These are phyloP conservation scores for Ceratina australensis DNA, from an alignment of 1,140 invertebrate genomes.

Conservation along the genomic window DNA sequence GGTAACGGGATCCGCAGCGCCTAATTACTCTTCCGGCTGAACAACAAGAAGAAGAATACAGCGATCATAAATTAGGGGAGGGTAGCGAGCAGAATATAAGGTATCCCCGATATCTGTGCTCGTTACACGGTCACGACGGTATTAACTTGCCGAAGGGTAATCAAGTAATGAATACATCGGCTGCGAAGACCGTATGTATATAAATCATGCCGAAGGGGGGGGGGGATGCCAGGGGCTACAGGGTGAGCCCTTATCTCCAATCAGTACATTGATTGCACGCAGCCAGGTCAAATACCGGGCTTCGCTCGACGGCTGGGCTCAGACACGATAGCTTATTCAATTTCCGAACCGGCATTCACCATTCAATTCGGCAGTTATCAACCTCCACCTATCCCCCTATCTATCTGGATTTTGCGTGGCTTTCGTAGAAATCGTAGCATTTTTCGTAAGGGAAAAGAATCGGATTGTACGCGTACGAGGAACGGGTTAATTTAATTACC, in stretches of 20 bases:
- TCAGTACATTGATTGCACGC: conserved; percentile 77
- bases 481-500: conserved; percentile 26
- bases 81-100: conserved; percentile 1
- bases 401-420: conserved; percentile 66
- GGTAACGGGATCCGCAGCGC: neutral
- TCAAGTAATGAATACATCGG: conserved; percentile 76
- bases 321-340: conserved; percentile 77
- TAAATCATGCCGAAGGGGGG: conserved; percentile 72
- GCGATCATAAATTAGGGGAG: conserved; percentile 11
- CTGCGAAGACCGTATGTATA: conserved; percentile 70
- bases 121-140: conserved; percentile 48
- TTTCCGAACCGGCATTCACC: conserved; percentile 77
- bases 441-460: conserved; percentile 38
- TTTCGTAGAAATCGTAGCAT: conserved; percentile 56
- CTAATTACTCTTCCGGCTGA: neutral
- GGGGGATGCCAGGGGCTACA: conserved; percentile 65
- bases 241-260: conserved; percentile 75
- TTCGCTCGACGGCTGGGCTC: conserved; percentile 68
- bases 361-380: conserved; percentile 77
- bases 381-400: conserved; percentile 59
- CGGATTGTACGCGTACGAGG: conserved; percentile 11
- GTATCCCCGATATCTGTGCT: conserved; percentile 32
- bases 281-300: conserved; percentile 75
- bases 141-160: conserved; percentile 67
- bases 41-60: conserved; percentile 5